Base-by-base conservation (phyloP, 2,888 invertebrate species). In the Dysmachus trigonus region DNA sequence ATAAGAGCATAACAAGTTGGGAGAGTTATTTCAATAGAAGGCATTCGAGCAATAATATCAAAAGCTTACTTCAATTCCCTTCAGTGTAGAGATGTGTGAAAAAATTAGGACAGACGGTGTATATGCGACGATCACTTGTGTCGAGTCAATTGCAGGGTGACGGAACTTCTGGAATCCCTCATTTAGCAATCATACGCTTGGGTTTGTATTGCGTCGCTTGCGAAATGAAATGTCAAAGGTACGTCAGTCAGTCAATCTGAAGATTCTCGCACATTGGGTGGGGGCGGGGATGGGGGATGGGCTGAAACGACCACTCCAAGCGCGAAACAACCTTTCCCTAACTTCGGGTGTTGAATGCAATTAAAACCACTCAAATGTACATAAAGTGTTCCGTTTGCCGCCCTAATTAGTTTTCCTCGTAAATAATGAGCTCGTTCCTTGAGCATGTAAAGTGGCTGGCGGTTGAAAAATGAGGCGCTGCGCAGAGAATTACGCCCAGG, bases 361-460 rank as follows among this genome's bases (percentile, higher is more conserved):
- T 82, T 82, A 35, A 18, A 53, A 62, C 82, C 71, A 53, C 82
- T 82, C 31, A 71, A 82, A 71, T 35, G 82, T 85, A 76, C 76
- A 76, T 38, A 85, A 79, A 86, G 83, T 83, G 83, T 76, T 74
- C 73, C 72, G 73, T 86, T 86, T 83, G 83, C 86, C 35, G 82
- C 82, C 82, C 76, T 86, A 86, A 86, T 86, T 86, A 86, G 83
- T 73, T 86, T 86, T 86, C 31, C 82, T 53, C 86, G 73, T 86
- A 86, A 86, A 86, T 86, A 86, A 86, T 86, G 82, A 86, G 86
- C 53, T 73, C 82, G 53, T 74, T 74, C 73, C 62, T 73, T 83
- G 62, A 76, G 83, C 74, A 83, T 53, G 83, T 83, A 86, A 82
- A 86, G 35, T 86, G 53, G 38, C 53, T 33, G n/a, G 30, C 38